Conservation (phyloP, 2,113 vertebrate genomes). For the human region GRCh38 chr18:59012501-59013000, state of each 20-base stretch:
- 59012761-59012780: neutral
- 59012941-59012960: neutral
- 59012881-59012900: neutral
- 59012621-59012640: neutral
- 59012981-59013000: neutral
- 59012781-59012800: too few species aligned
- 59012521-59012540: neutral
- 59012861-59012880: neutral
- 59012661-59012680: neutral
- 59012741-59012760: neutral
- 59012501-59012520: neutral
- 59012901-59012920: neutral
- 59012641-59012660: neutral
- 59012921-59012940: neutral
- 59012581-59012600: neutral
- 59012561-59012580: neutral
- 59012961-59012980: neutral
- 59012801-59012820: too few species aligned
- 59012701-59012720: neutral
- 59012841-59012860: neutral
- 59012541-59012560: neutral
- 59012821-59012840: too few species aligned
- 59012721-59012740: neutral
- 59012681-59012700: neutral
- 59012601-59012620: neutral